Evolutionary conservation across 2,797 vertebrate species (phyloP).

Genomic region (Gymnoscopelus braueri): DNA sequence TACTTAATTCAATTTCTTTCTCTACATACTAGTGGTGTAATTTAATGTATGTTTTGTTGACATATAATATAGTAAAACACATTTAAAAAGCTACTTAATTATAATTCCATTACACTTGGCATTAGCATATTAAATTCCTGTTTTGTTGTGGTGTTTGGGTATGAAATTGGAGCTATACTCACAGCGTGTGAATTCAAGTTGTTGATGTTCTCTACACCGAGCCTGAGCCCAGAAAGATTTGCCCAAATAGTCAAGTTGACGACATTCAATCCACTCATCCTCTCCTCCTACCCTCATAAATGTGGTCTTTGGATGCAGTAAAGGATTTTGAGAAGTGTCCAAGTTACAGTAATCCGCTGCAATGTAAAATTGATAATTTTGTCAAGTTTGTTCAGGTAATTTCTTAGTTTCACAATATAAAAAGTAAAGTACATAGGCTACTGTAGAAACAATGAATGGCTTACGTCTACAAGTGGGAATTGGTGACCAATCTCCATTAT

Average conservation of each 20-base stretch:
- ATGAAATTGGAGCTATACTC: conserved; percentile 27
- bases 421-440: too few species aligned
- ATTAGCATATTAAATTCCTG: background rate
- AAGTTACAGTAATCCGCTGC: conserved; percentile 47
- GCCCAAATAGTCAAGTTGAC: fast-evolving
- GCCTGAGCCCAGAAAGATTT: fast-evolving
- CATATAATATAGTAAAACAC: background rate
- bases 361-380: conserved; percentile 9
- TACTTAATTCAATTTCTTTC: too few species aligned
- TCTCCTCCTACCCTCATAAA: background rate
- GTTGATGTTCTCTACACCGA: fast-evolving
- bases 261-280: background rate
- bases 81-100: background rate
- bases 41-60: too few species aligned
- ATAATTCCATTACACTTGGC: too few species aligned
- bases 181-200: background rate
- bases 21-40: too few species aligned
- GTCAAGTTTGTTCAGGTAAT: too few species aligned
- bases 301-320: fast-evolving
- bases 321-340: fast-evolving
- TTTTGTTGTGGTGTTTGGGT: background rate
- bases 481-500: too few species aligned
- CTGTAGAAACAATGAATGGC: too few species aligned
- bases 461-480: too few species aligned
- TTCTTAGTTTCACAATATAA: too few species aligned